These are phyloP conservation scores for Sclerurus mexicanus DNA, from an alignment of 2,113 vertebrate species.

Conservation along the genomic window DNA sequence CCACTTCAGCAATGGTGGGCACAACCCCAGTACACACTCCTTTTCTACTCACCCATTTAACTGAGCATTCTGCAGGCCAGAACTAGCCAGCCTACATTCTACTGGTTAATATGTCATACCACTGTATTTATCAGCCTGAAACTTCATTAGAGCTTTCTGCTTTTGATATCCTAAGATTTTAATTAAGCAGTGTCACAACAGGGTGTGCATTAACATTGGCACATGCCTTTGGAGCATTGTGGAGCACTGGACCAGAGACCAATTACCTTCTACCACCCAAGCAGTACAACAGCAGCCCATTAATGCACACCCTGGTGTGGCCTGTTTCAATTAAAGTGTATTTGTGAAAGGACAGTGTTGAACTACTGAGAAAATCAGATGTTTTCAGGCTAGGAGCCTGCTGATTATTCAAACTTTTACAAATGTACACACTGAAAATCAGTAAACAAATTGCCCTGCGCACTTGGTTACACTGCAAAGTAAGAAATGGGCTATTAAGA, in stretches of 20 bases:
- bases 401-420: slow-evolving; percentile 24
- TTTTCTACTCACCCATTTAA: background rate
- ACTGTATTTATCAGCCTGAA: background rate
- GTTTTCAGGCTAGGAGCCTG: background rate
- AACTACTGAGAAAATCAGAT: slow-evolving; percentile 7
- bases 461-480: background rate
- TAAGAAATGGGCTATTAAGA: background rate
- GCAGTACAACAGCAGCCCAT: slow-evolving; percentile 10
- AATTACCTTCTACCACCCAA: slow-evolving; percentile 60
- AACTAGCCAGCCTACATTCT: background rate
- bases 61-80: background rate
- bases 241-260: slow-evolving; percentile 55
- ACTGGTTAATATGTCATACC: background rate
- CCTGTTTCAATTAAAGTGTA: slow-evolving; percentile 44
- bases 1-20: background rate
- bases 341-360: slow-evolving; percentile 22
- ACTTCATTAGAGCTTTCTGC: slow-evolving; percentile 23
- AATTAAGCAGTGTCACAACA: slow-evolving; percentile 63
- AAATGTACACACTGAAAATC: background rate
- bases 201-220: slow-evolving; percentile 39
- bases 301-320: slow-evolving; percentile 41
- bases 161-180: slow-evolving; percentile 49
- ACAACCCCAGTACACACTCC: background rate
- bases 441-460: slow-evolving; percentile 15
- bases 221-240: slow-evolving; percentile 47